Percentiles rank a stretch among this genome's conserved stretches.
These are phyloP conservation scores for Anolis apletophallus DNA, from an alignment of 2,797 vertebrate species.

Conservation along the genomic window DNA sequence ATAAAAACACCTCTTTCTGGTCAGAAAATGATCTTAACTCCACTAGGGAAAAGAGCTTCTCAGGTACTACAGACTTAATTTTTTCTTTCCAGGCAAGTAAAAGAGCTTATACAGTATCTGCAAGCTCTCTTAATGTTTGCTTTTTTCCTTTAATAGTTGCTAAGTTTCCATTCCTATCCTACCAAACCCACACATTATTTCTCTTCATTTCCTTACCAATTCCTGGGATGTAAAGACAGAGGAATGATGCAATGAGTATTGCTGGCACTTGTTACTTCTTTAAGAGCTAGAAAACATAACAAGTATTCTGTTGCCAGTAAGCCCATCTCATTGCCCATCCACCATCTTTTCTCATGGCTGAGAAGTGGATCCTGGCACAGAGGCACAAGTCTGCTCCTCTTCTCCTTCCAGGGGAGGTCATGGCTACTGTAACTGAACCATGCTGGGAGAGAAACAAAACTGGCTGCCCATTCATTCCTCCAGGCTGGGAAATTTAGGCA, in stretches of 20 bases:
- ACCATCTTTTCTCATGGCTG: background rate
- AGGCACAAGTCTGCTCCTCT: background rate
- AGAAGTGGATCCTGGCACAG: background rate
- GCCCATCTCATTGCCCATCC: background rate
- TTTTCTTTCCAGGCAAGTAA: background rate
- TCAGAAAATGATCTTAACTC: background rate
- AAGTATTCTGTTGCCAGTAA: background rate
- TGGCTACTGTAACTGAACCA: background rate
- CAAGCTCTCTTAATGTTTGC: background rate
- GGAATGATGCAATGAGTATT: background rate
- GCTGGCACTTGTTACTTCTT: background rate
- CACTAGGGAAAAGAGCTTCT: background rate
- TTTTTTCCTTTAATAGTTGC: background rate
- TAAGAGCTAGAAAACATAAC: background rate
- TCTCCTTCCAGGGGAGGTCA: background rate
- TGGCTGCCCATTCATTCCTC: background rate
- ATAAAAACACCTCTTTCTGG: background rate
- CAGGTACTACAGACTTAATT: background rate
- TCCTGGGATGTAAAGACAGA: background rate
- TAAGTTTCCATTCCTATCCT: background rate
- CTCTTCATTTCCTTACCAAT: background rate
- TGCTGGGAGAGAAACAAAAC: background rate
- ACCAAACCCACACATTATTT: background rate
- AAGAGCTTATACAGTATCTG: background rate
- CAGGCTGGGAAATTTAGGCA: background rate